Percentiles rank a stretch among this genome's conserved stretches.
Evolutionary conservation across 35 echinoderm and acorn worm species (phyloP).

Genomic region (Strongylocentrotus purpuratus): DNA sequence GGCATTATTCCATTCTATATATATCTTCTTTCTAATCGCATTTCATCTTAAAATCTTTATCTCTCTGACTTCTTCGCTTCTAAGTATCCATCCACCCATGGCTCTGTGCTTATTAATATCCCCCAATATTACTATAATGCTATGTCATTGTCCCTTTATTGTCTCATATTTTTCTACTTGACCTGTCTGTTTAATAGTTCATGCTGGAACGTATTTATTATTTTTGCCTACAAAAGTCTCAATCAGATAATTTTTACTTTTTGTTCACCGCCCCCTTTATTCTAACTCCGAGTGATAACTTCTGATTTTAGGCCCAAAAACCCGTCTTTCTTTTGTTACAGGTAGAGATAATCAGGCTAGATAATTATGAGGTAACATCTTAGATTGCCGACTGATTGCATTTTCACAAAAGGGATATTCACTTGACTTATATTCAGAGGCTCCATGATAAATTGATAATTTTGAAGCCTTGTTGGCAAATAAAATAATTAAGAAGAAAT

Average conservation of each 20-base stretch:
- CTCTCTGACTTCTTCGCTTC: background rate
- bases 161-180: background rate
- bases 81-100: background rate
- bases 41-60: background rate
- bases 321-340: background rate
- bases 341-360: background rate
- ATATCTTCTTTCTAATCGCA: background rate
- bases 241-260: background rate
- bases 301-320: background rate
- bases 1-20: background rate
- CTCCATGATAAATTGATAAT: too few relatives aligned
- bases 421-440: too few relatives aligned
- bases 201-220: constrained; percentile 5
- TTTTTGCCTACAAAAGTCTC: background rate
- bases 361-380: background rate
- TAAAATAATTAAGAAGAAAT: too few relatives aligned
- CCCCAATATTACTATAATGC: too few relatives aligned
- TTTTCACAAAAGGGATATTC: too few relatives aligned
- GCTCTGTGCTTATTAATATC: background rate
- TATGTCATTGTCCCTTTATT: background rate
- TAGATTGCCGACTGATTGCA: background rate
- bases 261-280: background rate
- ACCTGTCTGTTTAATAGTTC: background rate
- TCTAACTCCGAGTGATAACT: background rate
- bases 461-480: too few relatives aligned